Percentiles rank a stretch among this genome's conserved stretches.
Evolutionary conservation across 2,797 vertebrate species (phyloP).

Genomic region (Poliocrania exsul): DNA sequence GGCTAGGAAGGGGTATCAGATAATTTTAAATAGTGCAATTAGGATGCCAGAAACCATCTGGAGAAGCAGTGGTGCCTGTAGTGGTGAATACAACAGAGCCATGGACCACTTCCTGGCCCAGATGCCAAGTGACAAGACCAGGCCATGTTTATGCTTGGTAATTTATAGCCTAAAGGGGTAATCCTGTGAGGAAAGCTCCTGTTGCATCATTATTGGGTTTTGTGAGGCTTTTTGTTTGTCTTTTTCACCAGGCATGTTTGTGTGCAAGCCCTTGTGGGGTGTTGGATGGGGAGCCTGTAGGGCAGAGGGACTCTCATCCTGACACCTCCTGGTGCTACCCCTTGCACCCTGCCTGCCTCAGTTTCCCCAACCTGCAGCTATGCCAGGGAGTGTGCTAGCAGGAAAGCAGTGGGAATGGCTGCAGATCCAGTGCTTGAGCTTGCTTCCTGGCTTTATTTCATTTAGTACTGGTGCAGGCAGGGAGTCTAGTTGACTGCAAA

Average conservation of each 20-base stretch:
- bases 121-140: not conserved
- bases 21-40: not conserved
- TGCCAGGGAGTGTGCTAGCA: accelerated
- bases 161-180: not conserved
- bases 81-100: not conserved
- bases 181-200: not conserved
- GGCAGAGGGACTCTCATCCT: not conserved
- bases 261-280: not conserved
- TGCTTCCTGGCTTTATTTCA: not conserved
- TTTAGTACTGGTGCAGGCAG: not conserved
- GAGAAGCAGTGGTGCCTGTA: not conserved
- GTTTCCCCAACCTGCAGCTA: too few relatives aligned
- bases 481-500: not conserved
- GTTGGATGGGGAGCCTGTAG: not conserved
- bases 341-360: not conserved
- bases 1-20: not conserved
- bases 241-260: not conserved
- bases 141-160: not conserved
- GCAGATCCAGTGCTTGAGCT: not conserved
- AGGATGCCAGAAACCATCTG: not conserved
- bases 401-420: not conserved
- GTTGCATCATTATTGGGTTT: not conserved
- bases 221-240: not conserved
- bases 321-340: not conserved
- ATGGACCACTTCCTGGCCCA: not conserved